These are phyloP conservation scores for Eulemur mongoz DNA, from an alignment of 2,797 vertebrate genomes.

Conservation along the genomic window DNA sequence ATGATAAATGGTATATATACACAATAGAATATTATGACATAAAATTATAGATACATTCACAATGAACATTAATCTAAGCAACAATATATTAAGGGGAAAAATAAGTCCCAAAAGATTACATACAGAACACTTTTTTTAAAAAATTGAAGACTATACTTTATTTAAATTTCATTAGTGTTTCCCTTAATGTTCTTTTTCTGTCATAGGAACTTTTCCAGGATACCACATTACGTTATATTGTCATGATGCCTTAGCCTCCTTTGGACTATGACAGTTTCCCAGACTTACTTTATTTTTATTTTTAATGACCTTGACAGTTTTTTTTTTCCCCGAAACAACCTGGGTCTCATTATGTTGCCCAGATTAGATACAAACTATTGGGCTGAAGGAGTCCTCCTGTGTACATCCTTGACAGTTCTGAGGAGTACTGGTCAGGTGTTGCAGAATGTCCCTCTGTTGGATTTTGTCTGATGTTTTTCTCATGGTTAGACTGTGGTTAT, in stretches of 20 bases:
- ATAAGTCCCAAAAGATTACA: not conserved
- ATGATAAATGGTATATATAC: not conserved
- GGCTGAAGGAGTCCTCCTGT: too few relatives aligned
- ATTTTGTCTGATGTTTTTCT: not conserved
- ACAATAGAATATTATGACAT: not conserved
- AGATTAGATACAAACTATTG: too few relatives aligned
- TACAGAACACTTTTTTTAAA: not conserved
- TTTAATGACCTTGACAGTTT: not conserved
- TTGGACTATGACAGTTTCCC: not conserved
- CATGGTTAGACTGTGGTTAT: not conserved
- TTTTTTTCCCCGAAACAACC: too few relatives aligned
- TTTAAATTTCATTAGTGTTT: not conserved
- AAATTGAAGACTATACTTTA: not conserved
- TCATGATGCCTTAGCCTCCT: not conserved
- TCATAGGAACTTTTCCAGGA: not conserved
- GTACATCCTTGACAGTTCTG: not conserved
- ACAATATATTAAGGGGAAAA: not conserved
- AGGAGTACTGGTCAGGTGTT: not conserved
- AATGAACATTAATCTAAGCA: not conserved
- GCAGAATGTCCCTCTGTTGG: not conserved
- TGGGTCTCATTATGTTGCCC: too few relatives aligned
- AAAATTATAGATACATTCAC: not conserved
- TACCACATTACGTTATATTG: not conserved
- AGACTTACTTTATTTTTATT: not conserved
- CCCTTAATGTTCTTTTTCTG: not conserved